phyloP scores from a whole-genome alignment of 2,888 invertebrate genomes.

The Molorchus minor region DNA sequence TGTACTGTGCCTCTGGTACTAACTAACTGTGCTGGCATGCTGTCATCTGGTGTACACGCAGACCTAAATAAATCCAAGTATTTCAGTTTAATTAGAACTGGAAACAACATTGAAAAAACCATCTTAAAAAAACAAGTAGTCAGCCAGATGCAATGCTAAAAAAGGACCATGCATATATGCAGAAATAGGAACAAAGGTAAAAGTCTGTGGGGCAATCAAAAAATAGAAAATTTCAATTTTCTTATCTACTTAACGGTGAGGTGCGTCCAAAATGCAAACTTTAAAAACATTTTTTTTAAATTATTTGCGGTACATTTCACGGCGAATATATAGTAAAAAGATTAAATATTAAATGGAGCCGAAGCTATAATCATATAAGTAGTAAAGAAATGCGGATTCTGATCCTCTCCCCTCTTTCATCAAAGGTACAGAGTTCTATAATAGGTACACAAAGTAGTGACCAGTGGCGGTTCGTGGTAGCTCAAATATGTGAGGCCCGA shows the following conservation, averaged over 20 bases:
- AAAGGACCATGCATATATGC: constrained; percentile 62
- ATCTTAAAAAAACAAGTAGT: constrained; percentile 58
- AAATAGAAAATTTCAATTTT: constrained; percentile 43
- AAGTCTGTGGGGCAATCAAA: constrained; percentile 51
- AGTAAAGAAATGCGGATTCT: too few relatives aligned
- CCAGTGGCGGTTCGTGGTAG: too few relatives aligned
- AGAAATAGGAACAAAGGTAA: constrained; percentile 56
- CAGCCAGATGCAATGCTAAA: constrained; percentile 64
- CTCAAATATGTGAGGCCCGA: too few relatives aligned
- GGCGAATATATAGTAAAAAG: too few relatives aligned
- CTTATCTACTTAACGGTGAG: constrained; percentile 17
- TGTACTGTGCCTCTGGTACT: constrained; percentile 61
- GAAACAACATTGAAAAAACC: constrained; percentile 45
- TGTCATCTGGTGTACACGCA: constrained; percentile 35
- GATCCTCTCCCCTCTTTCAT: too few relatives aligned
- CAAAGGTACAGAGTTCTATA: too few relatives aligned
- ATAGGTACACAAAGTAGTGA: too few relatives aligned
- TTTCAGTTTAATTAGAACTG: constrained; percentile 35
- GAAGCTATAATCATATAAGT: too few relatives aligned
- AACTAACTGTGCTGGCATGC: constrained; percentile 63
- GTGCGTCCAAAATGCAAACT: constrained; percentile 17
- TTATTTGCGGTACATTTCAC: too few relatives aligned
- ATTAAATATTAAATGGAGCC: too few relatives aligned
- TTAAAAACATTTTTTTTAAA: too few relatives aligned
- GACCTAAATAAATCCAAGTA: constrained; percentile 20